phyloP scores from a whole-genome alignment of 2,113 vertebrate species.

The Ascaphus truei region DNA sequence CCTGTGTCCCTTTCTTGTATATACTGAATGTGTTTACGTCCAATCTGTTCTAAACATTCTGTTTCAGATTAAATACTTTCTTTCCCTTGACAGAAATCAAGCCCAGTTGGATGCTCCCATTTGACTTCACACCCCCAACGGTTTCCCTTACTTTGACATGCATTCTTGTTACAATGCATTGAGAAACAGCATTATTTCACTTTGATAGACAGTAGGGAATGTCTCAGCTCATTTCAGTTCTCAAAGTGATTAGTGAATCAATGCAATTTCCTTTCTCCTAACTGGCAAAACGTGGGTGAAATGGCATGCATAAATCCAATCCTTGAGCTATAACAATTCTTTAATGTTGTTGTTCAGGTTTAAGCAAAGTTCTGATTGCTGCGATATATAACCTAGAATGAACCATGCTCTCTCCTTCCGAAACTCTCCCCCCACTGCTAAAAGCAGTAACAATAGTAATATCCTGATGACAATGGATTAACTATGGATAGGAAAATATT shows the following conservation, averaged over 20 bases:
- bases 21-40: no score
- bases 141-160: constrained; percentile 45
- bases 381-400: constrained; percentile 25
- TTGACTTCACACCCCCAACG: constrained; percentile 37
- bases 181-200: constrained; percentile 22
- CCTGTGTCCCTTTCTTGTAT: no score
- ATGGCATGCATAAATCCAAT: constrained; percentile 14
- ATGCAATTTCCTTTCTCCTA: constrained; percentile 27
- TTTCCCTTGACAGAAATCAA: constrained; percentile 35
- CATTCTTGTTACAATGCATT: constrained; percentile 27
- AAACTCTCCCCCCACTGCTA: background rate
- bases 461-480: no score
- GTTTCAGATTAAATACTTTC: no score
- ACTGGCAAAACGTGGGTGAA: constrained; percentile 27
- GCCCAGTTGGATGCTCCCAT: constrained; percentile 40
- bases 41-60: no score
- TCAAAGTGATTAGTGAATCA: constrained; percentile 45
- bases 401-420: background rate
- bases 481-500: no score
- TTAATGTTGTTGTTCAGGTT: constrained; percentile 41
- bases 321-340: constrained; percentile 11
- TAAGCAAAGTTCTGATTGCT: constrained; percentile 24
- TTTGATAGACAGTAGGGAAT: constrained; percentile 38
- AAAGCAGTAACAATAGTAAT: no score
- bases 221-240: constrained; percentile 35